Evolutionary conservation across 2,888 invertebrate species (phyloP).

Genomic region (Troides oblongomaculatus): DNA sequence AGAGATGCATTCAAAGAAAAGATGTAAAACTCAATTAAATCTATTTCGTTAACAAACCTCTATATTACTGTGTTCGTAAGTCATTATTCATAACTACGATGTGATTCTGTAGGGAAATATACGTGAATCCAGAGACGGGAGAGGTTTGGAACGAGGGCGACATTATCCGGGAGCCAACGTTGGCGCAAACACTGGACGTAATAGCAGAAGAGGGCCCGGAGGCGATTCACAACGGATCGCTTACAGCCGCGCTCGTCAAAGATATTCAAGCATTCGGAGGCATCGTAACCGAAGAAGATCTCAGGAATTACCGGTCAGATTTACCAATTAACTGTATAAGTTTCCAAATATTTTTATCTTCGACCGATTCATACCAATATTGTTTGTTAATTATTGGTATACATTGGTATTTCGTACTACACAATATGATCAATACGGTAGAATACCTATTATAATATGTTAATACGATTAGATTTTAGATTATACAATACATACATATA

Average conservation of each 20-base stretch:
- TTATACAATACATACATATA: too few species aligned
- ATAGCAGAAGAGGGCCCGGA: slow-evolving; percentile 85
- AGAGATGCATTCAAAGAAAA: neutral
- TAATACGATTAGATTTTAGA: too few species aligned
- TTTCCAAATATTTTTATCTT: too few species aligned
- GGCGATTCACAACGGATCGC: slow-evolving; percentile 87
- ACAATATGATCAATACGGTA: too few species aligned
- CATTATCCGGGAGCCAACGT: slow-evolving; percentile 79
- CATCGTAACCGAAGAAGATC: slow-evolving; percentile 88
- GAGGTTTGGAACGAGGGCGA: slow-evolving; percentile 83
- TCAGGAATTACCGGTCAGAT: slow-evolving; percentile 84
- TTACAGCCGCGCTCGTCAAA: slow-evolving; percentile 82
- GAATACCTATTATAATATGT: too few species aligned
- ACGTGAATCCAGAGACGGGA: slow-evolving; percentile 82
- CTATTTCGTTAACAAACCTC: too few species aligned
- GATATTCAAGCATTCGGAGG: slow-evolving; percentile 87
- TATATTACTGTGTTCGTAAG: too few species aligned
- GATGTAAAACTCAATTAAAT: neutral
- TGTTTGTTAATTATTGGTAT: too few species aligned
- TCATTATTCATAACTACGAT: too few species aligned
- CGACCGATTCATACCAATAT: too few species aligned
- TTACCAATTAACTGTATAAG: too few species aligned
- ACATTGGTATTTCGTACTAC: too few species aligned
- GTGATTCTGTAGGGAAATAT: slow-evolving; percentile 65
- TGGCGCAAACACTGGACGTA: slow-evolving; percentile 85